Evolutionary conservation across 2,113 vertebrate species (phyloP), one percentile per base, ranked within the genome.

Genomic region (Lepus europaeus): DNA sequence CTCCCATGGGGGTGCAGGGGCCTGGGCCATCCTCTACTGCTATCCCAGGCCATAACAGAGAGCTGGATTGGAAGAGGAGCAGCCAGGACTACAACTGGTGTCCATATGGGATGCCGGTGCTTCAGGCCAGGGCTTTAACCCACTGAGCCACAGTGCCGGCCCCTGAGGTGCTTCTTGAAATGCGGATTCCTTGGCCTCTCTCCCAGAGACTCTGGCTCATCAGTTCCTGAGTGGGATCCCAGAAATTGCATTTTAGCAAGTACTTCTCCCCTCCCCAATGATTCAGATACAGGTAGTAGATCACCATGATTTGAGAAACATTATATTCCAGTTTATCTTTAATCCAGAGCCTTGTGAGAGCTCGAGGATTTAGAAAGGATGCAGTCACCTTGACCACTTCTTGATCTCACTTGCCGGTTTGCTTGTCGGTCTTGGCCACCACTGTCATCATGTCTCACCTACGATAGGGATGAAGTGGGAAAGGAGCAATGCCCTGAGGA

Each of bases 201-300:
- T n/a, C n/a, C 31, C 63, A 5, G 22, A 82, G 56, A 87, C 63
- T 69, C 59, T 31, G 45, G 29, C 49, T 93, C 20, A n/a, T 36
- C 74, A 45, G 29, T 33, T 78, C 39, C 53, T 51, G 29, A 17
- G 72, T 3, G 11, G n/a, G 16, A 29, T 7, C 19, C 36, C 74
- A 74, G 29, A 77, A 86, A 36, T 13, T 64, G 14, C 86, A 69
- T 91, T 89, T 91, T 68, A 84, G 63, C 29, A 91, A 72, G 31
- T 77, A 31, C 27, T 45, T 45, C 45, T 45, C 45, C 45, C 45
- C 45, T 45, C 51, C 33, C 27, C 11, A 29, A 29, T 68, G 63
- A 85, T 81, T 94, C 78, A 33, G 25, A 33, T 74, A 72, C 0
- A 29, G 14, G 66, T 8, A 66, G 14, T 6, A 79, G 45, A 23